A percentile compares a stretch with the other conserved stretches of the same genome.
Evolutionary conservation across 1,140 invertebrate genomes (phyloP).

Genomic region (Drosophila ercepeae): DNA sequence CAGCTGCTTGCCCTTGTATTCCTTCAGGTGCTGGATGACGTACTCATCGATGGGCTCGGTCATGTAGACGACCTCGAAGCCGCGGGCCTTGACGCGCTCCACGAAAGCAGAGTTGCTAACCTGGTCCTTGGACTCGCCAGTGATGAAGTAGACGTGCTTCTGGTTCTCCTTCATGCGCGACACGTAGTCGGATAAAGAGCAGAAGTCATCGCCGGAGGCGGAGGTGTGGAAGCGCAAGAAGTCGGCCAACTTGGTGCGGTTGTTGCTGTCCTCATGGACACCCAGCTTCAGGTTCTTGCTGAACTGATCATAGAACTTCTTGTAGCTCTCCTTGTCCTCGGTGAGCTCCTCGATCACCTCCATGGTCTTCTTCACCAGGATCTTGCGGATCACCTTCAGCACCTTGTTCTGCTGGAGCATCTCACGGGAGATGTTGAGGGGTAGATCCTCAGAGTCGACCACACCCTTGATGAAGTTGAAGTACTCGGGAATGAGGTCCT

Average conservation of each 20-base stretch:
- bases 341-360: constrained; percentile 97
- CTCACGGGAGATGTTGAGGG: constrained; percentile 99
- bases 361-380: constrained; percentile 98
- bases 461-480: constrained; percentile 98
- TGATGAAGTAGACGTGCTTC: constrained; percentile 99
- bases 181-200: constrained; percentile 97
- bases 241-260: constrained; percentile 96
- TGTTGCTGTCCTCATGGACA: constrained; percentile 98
- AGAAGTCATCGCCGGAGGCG: constrained; percentile 96
- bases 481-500: constrained; percentile 99
- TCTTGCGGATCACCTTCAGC: constrained; percentile 98
- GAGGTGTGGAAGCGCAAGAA: constrained; percentile 97
- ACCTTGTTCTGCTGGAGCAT: constrained; percentile 99
- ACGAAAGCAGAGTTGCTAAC: constrained; percentile 99
- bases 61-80: constrained; percentile 99
- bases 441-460: constrained; percentile 98
- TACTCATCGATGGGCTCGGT: constrained; percentile 99
- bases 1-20: constrained; percentile 98
- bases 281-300: constrained; percentile 98
- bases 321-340: constrained; percentile 98
- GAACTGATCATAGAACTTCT: constrained; percentile 99
- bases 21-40: constrained; percentile 98
- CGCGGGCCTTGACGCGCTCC: constrained; percentile 98
- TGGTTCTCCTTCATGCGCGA: constrained; percentile 99
- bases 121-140: constrained; percentile 97